phyloP scores from a whole-genome alignment of 1,140 invertebrate genomes.

The Manduca sexta region DNA sequence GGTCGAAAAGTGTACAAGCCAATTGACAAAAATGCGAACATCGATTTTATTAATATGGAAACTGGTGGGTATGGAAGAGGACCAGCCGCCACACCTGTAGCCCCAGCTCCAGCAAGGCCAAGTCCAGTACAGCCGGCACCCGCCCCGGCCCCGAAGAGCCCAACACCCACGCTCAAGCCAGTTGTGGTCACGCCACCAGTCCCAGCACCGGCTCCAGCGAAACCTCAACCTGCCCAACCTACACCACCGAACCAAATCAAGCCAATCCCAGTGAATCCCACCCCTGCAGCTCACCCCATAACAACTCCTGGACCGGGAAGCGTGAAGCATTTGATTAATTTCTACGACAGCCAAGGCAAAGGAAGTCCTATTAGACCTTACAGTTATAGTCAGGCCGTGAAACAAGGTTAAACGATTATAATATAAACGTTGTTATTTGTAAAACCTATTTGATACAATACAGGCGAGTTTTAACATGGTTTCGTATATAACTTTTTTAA shows the following conservation, averaged over 20 bases:
- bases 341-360: slow-evolving; percentile 61
- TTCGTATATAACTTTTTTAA: too few species aligned
- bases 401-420: slow-evolving; percentile 52
- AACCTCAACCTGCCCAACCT: slow-evolving; percentile 10
- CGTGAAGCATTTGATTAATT: slow-evolving; percentile 55
- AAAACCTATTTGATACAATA: too few species aligned
- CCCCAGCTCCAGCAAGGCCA: slow-evolving; percentile 5
- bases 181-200: slow-evolving; percentile 4
- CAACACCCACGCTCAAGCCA: slow-evolving; percentile 8
- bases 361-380: slow-evolving; percentile 56
- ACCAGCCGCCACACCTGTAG: slow-evolving; percentile 8
- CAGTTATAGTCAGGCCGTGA: slow-evolving; percentile 59
- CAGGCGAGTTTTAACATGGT: too few species aligned
- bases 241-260: slow-evolving; percentile 30
- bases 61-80: slow-evolving; percentile 18
- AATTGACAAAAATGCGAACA: slow-evolving; percentile 61
- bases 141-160: background rate
- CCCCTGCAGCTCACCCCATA: slow-evolving; percentile 32
- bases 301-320: slow-evolving; percentile 58
- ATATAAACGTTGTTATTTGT: too few species aligned
- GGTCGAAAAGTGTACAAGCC: slow-evolving; percentile 46
- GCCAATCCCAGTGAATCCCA: slow-evolving; percentile 38
- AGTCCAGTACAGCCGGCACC: slow-evolving; percentile 7
- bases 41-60: slow-evolving; percentile 67
- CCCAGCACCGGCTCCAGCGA: slow-evolving; percentile 8